Evolutionary conservation across 2,113 vertebrate genomes (phyloP), one percentile per base, ranked within the genome.

Genomic region (Sceloporus undulatus): DNA sequence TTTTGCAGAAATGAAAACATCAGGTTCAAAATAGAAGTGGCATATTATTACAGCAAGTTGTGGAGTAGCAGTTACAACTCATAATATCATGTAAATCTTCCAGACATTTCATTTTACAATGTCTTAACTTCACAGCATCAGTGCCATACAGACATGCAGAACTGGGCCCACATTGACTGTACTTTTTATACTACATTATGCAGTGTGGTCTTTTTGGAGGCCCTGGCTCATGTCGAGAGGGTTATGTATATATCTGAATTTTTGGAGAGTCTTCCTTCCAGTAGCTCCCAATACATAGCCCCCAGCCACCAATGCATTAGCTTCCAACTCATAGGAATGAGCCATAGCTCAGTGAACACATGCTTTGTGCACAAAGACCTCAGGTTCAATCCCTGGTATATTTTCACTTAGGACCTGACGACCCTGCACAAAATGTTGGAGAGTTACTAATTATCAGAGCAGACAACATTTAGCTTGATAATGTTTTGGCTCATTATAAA

Each of bases 61-160:
- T 3, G 90, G 91, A 93, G 92, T 94, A 95, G 92, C 96, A 94
- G 96, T 95, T 95, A 95, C 95, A 95, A 95, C 96, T 96, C 97
- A 94, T 97, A 97, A 96, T 92, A 96, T 96, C 97, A 96, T 97
- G 96, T 97, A 97, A 97, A 97, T 97, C 95, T 94, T 96, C 95
- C 95, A 97, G 96, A 97, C 97, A 95, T 94, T 97, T 97, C 96
- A 97, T 97, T 97, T 97, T 97, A 91, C 96, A 97, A 97, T 95
- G 93, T 97, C 97, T 97, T 96, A 97, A 91, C 96, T 96, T 93
- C 59, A 95, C 96, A 91, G 90, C 94, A 94, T 94, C 95, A 91
- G 82, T 80, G 66, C 94, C 94, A 88, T 16, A 89, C 84, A 93
- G 94, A 92, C 92, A 95, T 95, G 92, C 96, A 97, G 95, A 96